phyloP scores from a whole-genome alignment of 2,888 invertebrate species.

The Artemia sp. region DNA sequence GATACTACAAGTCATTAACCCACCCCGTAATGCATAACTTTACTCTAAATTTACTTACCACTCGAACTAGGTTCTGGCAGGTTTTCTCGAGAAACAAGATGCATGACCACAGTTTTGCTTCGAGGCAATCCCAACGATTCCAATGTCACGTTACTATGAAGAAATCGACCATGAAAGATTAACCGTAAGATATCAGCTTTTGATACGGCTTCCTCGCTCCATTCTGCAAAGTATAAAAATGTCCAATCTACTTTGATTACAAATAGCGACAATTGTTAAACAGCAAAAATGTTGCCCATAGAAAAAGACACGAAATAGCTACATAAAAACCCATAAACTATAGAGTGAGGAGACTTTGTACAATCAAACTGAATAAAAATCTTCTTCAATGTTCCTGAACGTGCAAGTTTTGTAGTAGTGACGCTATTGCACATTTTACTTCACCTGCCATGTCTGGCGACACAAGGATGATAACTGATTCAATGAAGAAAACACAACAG shows the following conservation, averaged over 20 bases:
- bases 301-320: too few species aligned
- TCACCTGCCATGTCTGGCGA: too few species aligned
- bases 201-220: constrained; percentile 85
- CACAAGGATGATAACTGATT: too few species aligned
- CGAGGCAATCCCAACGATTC: constrained; percentile 90
- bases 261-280: neutral
- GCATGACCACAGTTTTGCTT: constrained; percentile 99
- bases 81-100: constrained; percentile 96
- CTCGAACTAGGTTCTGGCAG: constrained; percentile 97
- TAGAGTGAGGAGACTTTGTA: too few species aligned
- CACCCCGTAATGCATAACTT: neutral
- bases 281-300: too few species aligned
- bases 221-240: constrained; percentile 46
- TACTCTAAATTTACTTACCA: constrained; percentile 40
- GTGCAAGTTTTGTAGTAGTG: too few species aligned
- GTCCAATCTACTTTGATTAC: neutral
- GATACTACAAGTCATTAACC: neutral
- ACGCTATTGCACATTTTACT: too few species aligned
- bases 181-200: constrained; percentile 94
- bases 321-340: too few species aligned
- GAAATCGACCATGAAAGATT: constrained; percentile 98
- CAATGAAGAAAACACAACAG: too few species aligned
- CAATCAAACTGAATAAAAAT: too few species aligned
- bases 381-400: too few species aligned
- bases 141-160: constrained; percentile 96